Evolutionary conservation across 2,113 vertebrate species (phyloP).

Genomic region (Progne subis): DNA sequence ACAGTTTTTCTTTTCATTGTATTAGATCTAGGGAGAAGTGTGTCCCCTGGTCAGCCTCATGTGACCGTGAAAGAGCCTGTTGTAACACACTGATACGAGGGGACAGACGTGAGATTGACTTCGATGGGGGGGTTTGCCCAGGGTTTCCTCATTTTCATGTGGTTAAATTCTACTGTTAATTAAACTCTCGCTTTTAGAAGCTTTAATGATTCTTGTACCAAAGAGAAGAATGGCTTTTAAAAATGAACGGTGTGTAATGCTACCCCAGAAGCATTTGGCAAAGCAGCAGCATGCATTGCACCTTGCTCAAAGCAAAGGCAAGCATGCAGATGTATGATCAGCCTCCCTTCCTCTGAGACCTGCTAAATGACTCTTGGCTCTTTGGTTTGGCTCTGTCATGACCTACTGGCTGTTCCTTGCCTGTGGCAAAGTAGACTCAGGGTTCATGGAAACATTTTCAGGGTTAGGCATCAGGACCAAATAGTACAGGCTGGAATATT

Average conservation of each 20-base stretch:
- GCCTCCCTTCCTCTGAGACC: neutral
- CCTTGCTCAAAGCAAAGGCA: constrained; percentile 4
- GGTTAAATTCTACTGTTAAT: neutral
- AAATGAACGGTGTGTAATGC: neutral
- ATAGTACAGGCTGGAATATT: neutral
- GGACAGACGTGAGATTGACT: constrained; percentile 47
- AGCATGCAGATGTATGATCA: neutral
- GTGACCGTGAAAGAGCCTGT: constrained; percentile 53
- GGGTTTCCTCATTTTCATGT: neutral
- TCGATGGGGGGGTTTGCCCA: neutral
- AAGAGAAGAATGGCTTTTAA: neutral
- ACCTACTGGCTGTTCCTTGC: neutral
- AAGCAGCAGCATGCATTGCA: neutral
- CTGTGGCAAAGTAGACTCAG: neutral
- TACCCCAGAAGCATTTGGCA: neutral
- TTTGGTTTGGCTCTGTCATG: neutral
- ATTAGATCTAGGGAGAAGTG: constrained; percentile 44
- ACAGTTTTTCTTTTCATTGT: constrained; percentile 67
- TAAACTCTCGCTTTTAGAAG: neutral
- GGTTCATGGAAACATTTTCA: neutral
- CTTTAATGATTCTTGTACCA: neutral
- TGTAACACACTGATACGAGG: constrained; percentile 23
- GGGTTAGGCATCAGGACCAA: neutral
- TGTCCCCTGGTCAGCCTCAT: constrained; percentile 57
- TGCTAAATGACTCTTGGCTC: neutral